These are phyloP conservation scores for Enteromius argenteus DNA, from an alignment of 2,797 vertebrate species.

Conservation along the genomic window DNA sequence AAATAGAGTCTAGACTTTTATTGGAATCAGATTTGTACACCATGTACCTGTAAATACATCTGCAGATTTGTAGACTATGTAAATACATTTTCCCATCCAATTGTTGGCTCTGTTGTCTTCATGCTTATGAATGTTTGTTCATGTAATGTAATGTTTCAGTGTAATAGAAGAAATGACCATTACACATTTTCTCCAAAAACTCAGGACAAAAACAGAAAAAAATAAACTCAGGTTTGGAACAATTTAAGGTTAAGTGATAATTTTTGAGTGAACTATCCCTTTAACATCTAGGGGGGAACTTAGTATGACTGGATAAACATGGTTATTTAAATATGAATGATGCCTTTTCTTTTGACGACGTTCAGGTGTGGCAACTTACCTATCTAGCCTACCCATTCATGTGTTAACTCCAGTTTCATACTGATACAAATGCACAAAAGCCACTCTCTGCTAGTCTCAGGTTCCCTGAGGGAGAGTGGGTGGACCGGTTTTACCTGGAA, in stretches of 20 bases:
- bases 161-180: neutral
- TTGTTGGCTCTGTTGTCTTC: no score
- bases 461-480: fast-evolving
- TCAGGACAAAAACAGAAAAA: neutral
- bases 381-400: neutral
- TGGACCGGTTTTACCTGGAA: neutral
- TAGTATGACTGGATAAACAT: neutral
- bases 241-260: neutral
- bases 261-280: neutral
- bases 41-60: slow-evolving; percentile 1
- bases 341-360: neutral
- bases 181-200: neutral
- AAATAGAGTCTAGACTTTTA: neutral
- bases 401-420: neutral
- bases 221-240: neutral
- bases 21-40: neutral
- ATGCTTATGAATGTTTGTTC: neutral
- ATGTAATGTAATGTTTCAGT: neutral
- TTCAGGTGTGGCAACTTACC: neutral
- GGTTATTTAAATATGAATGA: neutral
- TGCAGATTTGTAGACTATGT: neutral
- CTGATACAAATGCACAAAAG: neutral
- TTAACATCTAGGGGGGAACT: neutral
- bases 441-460: no score
- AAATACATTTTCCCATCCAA: neutral